Evolutionary conservation across 2,888 invertebrate genomes (phyloP), one percentile per base, ranked within the genome.

Genomic region (Cephus runcator): DNA sequence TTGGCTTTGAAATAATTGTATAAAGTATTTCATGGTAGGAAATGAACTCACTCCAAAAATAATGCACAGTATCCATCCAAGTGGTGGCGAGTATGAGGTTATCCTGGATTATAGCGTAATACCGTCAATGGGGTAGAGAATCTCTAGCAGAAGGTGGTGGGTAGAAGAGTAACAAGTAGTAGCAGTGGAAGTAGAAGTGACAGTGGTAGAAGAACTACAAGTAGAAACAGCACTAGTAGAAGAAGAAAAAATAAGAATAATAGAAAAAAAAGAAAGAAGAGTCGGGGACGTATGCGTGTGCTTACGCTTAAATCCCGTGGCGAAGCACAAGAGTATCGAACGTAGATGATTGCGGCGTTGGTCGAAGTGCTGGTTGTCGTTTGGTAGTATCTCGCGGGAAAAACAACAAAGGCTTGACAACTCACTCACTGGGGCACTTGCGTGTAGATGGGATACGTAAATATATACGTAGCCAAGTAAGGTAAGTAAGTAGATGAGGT

Each of bases 31-130:
- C 56, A 56, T 56, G 56, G 71, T 71, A 71, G 33, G 68, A 69
- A 76, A 81, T 81, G 80, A 85, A 91, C 91, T 91, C 91, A 91
- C 91, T 91, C 91, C 90, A 90, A 87, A 91, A 90, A 89, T 91
- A 90, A 90, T 90, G 91, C 90, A 91, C 90, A 90, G 90, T 90
- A 91, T 91, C 91, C 91, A 91, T 91, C 91, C 91, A 90, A 89
- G 83, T 85, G 84, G 84, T 83, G 86, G 84, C 85, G 85, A 83
- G 75, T 82, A 79, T 79, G 35, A 35, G 79, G 80, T 79, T 83
- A 78, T 79, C 78, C 83, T 79, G 81, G 83, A 77, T 76, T 80
- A 76, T 81, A 76, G 78, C 79, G 79, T 74, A 77, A 82, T 76
- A 35, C 74, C 75, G 78, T 76, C 82, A 81, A 56, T 23, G 56